Conservation (phyloP, 2,888 invertebrate genomes). For the Idaea aversata region DNA sequence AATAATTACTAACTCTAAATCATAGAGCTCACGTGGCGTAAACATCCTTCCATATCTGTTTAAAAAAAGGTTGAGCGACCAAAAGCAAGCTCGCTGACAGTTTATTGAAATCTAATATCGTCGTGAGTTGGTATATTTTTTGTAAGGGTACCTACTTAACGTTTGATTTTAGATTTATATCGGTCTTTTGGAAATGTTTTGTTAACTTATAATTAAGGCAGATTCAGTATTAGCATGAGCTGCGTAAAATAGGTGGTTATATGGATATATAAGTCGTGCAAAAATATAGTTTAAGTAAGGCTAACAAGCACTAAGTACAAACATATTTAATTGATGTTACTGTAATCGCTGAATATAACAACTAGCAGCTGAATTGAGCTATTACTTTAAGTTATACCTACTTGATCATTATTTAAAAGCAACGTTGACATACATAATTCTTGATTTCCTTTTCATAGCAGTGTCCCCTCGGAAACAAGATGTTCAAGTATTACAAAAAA, state of each 20-base stretch:
- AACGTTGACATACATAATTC: slow-evolving; percentile 27
- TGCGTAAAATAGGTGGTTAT: not conserved
- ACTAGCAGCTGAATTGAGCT: too few species aligned
- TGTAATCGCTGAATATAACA: too few species aligned
- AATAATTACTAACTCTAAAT: slow-evolving; percentile 76
- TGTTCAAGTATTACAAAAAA: slow-evolving; percentile 57
- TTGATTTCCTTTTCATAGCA: slow-evolving; percentile 50
- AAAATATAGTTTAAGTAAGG: too few species aligned
- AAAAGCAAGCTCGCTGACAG: slow-evolving; percentile 70
- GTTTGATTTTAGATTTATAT: slow-evolving; percentile 64
- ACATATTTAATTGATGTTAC: too few species aligned
- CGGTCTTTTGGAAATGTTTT: slow-evolving; percentile 74
- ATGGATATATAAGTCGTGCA: too few species aligned
- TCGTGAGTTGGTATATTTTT: slow-evolving; percentile 64
- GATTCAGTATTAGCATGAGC: too few species aligned
- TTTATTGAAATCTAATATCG: slow-evolving; percentile 66
- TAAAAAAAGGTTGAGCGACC: slow-evolving; percentile 58
- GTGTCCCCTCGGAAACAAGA: slow-evolving; percentile 47
- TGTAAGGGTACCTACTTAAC: slow-evolving; percentile 33
- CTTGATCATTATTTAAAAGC: not conserved
- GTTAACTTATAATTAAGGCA: not conserved
- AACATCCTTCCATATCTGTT: slow-evolving; percentile 68
- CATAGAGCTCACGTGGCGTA: slow-evolving; percentile 72
- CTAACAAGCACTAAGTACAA: too few species aligned
- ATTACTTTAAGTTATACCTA: too few species aligned